These are phyloP conservation scores for Phylloscopus trochiloides DNA, from an alignment of 2,113 vertebrate species.

Conservation along the genomic window DNA sequence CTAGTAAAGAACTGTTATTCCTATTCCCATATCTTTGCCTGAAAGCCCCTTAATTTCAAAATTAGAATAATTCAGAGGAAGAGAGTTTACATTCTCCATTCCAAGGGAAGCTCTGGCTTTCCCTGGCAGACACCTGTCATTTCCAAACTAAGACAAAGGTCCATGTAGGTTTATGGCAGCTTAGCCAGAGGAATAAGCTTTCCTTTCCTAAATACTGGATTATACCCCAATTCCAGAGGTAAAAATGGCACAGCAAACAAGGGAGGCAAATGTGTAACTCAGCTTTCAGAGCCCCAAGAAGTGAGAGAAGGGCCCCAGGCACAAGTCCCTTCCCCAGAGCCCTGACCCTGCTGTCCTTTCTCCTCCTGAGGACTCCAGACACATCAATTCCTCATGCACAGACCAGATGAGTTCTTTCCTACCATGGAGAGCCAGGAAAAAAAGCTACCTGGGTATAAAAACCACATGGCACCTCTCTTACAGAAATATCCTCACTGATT, in stretches of 20 bases:
- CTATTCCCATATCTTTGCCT: not conserved
- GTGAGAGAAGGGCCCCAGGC: not conserved
- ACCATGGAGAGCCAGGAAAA: not conserved
- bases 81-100: not conserved
- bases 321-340: not conserved
- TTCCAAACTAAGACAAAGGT: not conserved
- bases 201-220: not conserved
- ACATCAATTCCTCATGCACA: accelerated
- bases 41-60: not conserved
- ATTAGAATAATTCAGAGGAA: not conserved
- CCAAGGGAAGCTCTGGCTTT: not conserved
- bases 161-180: accelerated
- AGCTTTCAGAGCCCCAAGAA: accelerated
- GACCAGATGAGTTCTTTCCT: not conserved
- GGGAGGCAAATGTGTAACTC: not conserved
- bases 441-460: not conserved
- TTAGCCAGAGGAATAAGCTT: not conserved
- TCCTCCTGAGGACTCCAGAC: not conserved
- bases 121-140: not conserved
- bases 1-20: not conserved
- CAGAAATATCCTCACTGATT: not conserved
- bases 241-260: not conserved
- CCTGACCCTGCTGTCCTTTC: accelerated
- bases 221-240: not conserved
- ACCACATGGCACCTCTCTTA: not conserved